Percentiles rank a stretch among this genome's conserved stretches.
Evolutionary conservation across 2,113 vertebrate species (phyloP).

Genomic region (Setophaga petechia): DNA sequence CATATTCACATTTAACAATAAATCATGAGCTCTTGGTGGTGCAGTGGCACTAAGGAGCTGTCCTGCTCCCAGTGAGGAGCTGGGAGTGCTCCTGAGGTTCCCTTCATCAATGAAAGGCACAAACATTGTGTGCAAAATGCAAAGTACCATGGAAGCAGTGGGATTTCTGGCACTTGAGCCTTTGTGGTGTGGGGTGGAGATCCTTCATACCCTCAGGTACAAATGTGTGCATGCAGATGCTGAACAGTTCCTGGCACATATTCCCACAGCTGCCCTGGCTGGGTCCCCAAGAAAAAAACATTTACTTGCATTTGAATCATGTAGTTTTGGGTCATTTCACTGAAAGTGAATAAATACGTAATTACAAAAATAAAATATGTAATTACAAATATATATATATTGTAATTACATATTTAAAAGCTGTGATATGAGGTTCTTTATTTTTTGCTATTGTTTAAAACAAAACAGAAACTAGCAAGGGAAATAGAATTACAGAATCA

Average conservation of each 20-base stretch:
- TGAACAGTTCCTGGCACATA: rapidly evolving
- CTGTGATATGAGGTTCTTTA: neutral
- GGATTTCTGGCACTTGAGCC: neutral
- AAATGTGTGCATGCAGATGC: neutral
- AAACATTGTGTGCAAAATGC: neutral
- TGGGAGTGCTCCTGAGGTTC: neutral
- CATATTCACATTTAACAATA: neutral
- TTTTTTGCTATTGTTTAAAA: neutral
- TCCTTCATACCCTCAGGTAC: neutral
- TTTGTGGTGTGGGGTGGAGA: neutral
- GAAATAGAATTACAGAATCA: neutral
- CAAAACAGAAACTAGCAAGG: neutral
- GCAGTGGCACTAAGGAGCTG: too few relatives aligned
- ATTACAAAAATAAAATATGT: too few relatives aligned
- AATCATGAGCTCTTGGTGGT: too few relatives aligned
- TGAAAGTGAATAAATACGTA: neutral
- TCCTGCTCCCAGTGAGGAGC: neutral
- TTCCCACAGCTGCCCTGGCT: neutral
- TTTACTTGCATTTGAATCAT: neutral
- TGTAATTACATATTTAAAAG: neutral
- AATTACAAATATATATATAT: too few relatives aligned
- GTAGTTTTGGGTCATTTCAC: neutral
- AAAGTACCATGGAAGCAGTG: rapidly evolving
- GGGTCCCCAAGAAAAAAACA: too few relatives aligned
- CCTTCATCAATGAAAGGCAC: neutral